Conservation (phyloP, 2,888 invertebrate species). For the Drosophila setosimentum region DNA sequence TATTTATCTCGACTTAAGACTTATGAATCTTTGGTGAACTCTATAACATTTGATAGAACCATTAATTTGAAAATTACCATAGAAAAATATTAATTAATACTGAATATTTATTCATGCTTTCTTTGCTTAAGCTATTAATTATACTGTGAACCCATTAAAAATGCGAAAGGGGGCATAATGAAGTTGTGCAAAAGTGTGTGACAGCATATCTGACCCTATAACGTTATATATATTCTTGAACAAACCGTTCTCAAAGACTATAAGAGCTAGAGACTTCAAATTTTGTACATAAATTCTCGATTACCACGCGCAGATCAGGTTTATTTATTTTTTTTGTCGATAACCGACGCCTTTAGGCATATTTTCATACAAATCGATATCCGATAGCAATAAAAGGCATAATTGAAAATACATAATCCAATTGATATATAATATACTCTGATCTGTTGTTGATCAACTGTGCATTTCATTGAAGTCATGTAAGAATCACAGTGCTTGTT, state of each 20-base stretch:
- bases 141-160: background rate
- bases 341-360: background rate
- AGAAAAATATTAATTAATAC: background rate
- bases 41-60: background rate
- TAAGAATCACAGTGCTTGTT: too few species aligned
- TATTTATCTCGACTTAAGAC: slow-evolving; percentile 12
- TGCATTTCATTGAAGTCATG: too few species aligned
- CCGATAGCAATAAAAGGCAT: background rate
- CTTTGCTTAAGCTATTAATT: background rate
- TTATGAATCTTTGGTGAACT: background rate
- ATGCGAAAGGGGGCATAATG: background rate
- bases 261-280: background rate
- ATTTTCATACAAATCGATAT: background rate
- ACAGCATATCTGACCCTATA: background rate
- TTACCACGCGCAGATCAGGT: background rate
- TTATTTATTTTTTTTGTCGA: background rate
- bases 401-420: background rate
- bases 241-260: background rate
- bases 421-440: background rate
- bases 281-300: background rate
- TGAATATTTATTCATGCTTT: background rate
- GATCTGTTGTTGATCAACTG: background rate
- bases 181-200: background rate
- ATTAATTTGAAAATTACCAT: background rate
- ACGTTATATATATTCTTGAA: background rate